These are phyloP conservation scores for Leucoma salicis DNA, from an alignment of 2,888 invertebrate species.

Conservation along the genomic window DNA sequence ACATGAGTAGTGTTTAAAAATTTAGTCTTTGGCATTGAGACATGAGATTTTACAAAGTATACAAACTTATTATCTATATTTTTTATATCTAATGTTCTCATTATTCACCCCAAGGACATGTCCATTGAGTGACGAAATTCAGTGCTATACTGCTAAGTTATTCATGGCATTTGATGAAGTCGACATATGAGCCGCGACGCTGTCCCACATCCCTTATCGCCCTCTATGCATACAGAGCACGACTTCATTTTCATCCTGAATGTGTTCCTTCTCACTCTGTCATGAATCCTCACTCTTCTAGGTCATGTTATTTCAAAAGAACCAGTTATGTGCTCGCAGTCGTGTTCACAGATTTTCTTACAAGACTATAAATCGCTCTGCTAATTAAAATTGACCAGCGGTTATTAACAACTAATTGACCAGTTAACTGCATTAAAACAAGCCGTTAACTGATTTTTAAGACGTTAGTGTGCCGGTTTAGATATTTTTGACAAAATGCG, in stretches of 20 bases:
- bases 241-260: conserved; percentile 55
- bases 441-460: conserved; percentile 19
- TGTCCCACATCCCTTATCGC: conserved; percentile 46
- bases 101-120: conserved; percentile 28
- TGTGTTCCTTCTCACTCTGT: conserved; percentile 41
- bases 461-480: conserved; percentile 11
- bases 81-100: neutral
- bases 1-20: too few relatives aligned
- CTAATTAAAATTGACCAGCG: conserved; percentile 16
- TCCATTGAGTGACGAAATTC: conserved; percentile 53
- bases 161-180: conserved; percentile 55
- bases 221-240: conserved; percentile 56
- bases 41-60: too few relatives aligned
- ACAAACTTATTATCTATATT: neutral
- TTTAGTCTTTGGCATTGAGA: too few relatives aligned
- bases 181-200: conserved; percentile 30
- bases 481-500: neutral
- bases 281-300: conserved; percentile 38
- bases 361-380: conserved; percentile 9
- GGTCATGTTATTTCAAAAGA: conserved; percentile 21
- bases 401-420: conserved; percentile 25
- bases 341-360: conserved; percentile 8
- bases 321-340: neutral
- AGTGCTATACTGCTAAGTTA: conserved; percentile 53
- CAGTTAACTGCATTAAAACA: conserved; percentile 20